These are phyloP conservation scores for Glaucomys volans DNA, from an alignment of 2,113 vertebrate genomes.

Conservation along the genomic window DNA sequence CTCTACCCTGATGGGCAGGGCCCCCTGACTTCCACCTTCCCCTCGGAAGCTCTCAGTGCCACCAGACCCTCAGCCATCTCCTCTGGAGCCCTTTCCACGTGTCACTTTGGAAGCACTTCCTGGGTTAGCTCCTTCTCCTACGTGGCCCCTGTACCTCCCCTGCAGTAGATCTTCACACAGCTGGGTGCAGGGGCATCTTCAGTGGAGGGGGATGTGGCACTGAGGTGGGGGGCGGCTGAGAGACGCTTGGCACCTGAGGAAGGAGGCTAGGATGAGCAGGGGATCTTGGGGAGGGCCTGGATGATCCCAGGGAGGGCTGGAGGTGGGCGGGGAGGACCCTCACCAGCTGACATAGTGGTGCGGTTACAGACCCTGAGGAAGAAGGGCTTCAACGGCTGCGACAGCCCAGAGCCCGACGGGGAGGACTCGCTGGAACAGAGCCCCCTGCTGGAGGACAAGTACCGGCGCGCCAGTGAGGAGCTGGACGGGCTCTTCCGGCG, in stretches of 20 bases:
- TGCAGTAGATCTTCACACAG: neutral
- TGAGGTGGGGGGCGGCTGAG: neutral
- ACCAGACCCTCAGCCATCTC: neutral
- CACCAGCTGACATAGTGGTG: conserved; percentile 57
- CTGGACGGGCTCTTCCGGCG: conserved; percentile 98
- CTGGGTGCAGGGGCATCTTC: neutral
- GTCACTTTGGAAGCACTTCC: neutral
- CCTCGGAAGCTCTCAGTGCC: neutral
- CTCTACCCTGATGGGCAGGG: neutral
- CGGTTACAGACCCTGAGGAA: conserved; percentile 96
- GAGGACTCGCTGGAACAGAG: conserved; percentile 99
- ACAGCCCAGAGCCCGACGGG: conserved; percentile 98
- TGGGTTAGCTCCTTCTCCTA: neutral
- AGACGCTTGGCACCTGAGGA: neutral
- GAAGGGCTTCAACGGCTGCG: conserved; percentile 99
- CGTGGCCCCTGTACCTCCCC: neutral
- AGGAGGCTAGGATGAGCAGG: neutral
- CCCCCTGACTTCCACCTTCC: neutral
- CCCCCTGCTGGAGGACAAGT: conserved; percentile 98
- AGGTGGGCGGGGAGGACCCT: neutral
- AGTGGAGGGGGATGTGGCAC: neutral
- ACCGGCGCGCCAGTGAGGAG: conserved; percentile 95
- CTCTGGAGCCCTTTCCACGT: neutral
- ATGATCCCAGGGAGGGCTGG: neutral
- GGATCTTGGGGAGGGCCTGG: no score